Base-by-base conservation (phyloP, 2,888 invertebrate genomes). In the Leptinotarsa rubiginosa region DNA sequence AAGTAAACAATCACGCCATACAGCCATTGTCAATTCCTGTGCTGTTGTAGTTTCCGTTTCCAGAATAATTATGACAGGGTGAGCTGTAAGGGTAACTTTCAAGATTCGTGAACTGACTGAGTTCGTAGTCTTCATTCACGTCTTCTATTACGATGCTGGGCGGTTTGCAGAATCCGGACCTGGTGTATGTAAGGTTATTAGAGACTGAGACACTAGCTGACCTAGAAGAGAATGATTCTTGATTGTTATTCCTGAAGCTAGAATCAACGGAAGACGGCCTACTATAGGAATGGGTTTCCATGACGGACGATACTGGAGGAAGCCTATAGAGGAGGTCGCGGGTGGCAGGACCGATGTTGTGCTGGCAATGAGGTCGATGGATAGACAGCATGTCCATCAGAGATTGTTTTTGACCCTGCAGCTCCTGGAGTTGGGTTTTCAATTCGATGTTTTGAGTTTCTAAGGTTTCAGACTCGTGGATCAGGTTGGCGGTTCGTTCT, bases 361-460 rank as follows among this genome's bases (percentile, higher is more conserved):
- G 87, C 75, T 93, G 89, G 85, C 96, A 96, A 16, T 91, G 91
- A 0, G 94, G 92, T 59, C 73, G 67, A 87, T 96, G 96, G 18
- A 92, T 88, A 70, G 93, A 92, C 81, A 96, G 88, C 92, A 96
- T 94, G 81, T 95, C 95, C 83, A 93, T 91, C 74, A 97, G 89
- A 84, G 93, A 92, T 78, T 93, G 91, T 83, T 93, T 92, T 86
- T 96, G 94, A 70, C 92, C 93, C 88, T 96, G 95, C 84, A 96
- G 89, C 83, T 93, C 92, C 88, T 95, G 93, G 74, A 96, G 93
- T 87, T 96, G 95, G 77, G 91, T 91, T 87, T 96, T 96, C 76
- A 96, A 89, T 84, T 95, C 94, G 77, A 94, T 92, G 86, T 96
- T 96, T 88, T 96, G 96, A 72, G 92, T 92, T 87, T 96, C 96